A percentile compares a stretch with the other conserved stretches of the same genome.
Evolutionary conservation across 2,888 invertebrate species (phyloP).

Genomic region (Drosophila paucipuncta): DNA sequence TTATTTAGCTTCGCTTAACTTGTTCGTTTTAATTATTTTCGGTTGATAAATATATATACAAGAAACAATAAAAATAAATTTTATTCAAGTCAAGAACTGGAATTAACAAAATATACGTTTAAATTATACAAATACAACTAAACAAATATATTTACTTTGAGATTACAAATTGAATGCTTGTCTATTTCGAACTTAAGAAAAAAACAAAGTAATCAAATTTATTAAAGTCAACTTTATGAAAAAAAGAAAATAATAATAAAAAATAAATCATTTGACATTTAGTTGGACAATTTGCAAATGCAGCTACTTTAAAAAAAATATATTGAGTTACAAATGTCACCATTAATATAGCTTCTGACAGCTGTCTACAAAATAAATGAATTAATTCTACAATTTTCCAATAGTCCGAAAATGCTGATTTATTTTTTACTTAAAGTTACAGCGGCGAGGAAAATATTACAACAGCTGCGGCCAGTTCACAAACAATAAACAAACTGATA

Average conservation of each 20-base stretch:
- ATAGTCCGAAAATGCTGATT: conserved; percentile 8
- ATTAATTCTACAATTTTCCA: neutral
- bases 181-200: neutral
- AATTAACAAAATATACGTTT: neutral
- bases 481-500: conserved; percentile 49
- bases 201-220: neutral
- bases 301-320: neutral
- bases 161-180: neutral
- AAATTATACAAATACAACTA: neutral
- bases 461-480: conserved; percentile 1
- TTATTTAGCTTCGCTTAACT: neutral
- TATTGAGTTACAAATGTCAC: neutral
- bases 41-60: neutral
- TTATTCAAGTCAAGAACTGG: neutral
- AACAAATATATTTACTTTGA: neutral
- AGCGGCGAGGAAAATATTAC: neutral
- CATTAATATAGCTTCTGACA: neutral
- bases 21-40: neutral
- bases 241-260: neutral
- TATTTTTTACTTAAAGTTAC: neutral
- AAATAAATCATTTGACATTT: neutral
- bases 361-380: neutral
- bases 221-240: neutral
- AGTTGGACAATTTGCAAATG: neutral
- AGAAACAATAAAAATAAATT: neutral